Evolutionary conservation across 1,140 invertebrate species (phyloP).

Genomic region (Drosophila funebris): DNA sequence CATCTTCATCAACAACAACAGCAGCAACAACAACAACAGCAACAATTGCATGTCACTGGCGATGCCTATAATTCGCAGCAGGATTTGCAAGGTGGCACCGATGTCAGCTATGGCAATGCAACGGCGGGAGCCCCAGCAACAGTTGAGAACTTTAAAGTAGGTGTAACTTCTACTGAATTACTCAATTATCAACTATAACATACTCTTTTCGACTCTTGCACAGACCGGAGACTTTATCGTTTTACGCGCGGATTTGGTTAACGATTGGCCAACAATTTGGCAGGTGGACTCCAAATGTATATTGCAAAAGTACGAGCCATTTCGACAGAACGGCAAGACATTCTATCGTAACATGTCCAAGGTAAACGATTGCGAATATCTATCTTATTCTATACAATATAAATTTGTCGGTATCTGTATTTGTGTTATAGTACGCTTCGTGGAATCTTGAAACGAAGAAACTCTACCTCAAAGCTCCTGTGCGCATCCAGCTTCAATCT

Average conservation of each 20-base stretch:
- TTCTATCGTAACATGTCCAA: constrained; percentile 94
- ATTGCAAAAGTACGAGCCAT: constrained; percentile 94
- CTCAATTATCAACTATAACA: neutral
- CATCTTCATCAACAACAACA: constrained; percentile 56
- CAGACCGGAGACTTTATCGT: constrained; percentile 94
- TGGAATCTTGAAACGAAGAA: constrained; percentile 92
- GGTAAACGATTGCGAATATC: constrained; percentile 85
- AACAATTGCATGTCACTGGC: constrained; percentile 37
- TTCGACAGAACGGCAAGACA: constrained; percentile 91
- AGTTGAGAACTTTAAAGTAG: constrained; percentile 79
- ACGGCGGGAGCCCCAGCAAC: constrained; percentile 42
- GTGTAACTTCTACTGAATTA: neutral
- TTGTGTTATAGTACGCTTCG: constrained; percentile 85
- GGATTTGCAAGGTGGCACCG: constrained; percentile 58
- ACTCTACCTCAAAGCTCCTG: constrained; percentile 90
- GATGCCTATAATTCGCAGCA: constrained; percentile 76
- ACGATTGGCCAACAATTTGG: constrained; percentile 93
- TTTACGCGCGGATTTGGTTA: constrained; percentile 89
- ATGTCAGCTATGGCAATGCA: constrained; percentile 59
- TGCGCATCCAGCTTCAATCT: constrained; percentile 89
- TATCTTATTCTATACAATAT: neutral
- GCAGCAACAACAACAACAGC: constrained; percentile 53
- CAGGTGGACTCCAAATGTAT: constrained; percentile 94
- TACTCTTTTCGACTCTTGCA: constrained; percentile 58
- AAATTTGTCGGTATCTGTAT: neutral